Evolutionary conservation across 2,113 vertebrate genomes (phyloP).

Genomic region (Acanthochromis polyacanthus): DNA sequence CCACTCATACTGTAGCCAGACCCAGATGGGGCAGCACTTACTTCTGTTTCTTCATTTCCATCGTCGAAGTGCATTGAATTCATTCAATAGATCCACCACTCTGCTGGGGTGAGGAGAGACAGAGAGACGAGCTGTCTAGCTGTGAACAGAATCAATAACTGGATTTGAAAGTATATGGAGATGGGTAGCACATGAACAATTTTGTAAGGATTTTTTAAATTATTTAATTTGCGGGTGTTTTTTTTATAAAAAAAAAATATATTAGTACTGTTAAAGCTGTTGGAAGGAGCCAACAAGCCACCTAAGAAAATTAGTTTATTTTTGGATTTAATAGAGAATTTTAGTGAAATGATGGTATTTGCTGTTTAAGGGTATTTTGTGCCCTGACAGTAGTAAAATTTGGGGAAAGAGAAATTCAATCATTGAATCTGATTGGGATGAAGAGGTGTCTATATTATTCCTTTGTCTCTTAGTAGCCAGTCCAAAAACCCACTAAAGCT

Average conservation of each 20-base stretch:
- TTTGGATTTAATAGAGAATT: not conserved
- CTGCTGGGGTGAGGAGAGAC: not conserved
- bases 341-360: not conserved
- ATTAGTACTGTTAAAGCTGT: slow-evolving; percentile 10
- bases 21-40: slow-evolving; percentile 24
- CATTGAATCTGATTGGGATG: not conserved
- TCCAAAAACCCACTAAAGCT: too few relatives aligned
- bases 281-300: not conserved
- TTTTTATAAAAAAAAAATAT: too few relatives aligned
- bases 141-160: slow-evolving; percentile 31
- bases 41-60: slow-evolving; percentile 33
- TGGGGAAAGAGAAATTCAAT: not conserved
- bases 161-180: slow-evolving; percentile 5
- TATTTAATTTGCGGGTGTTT: not conserved
- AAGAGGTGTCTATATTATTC: too few relatives aligned
- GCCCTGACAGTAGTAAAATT: not conserved
- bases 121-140: not conserved
- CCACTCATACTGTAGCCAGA: not conserved
- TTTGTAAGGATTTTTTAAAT: slow-evolving; percentile 22
- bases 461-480: too few relatives aligned
- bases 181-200: slow-evolving; percentile 27
- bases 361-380: not conserved
- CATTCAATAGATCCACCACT: slow-evolving; percentile 26
- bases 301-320: not conserved
- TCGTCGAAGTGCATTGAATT: slow-evolving; percentile 19